These are phyloP conservation scores for Parotia lawesii DNA, from an alignment of 2,113 vertebrate species.

Conservation along the genomic window DNA sequence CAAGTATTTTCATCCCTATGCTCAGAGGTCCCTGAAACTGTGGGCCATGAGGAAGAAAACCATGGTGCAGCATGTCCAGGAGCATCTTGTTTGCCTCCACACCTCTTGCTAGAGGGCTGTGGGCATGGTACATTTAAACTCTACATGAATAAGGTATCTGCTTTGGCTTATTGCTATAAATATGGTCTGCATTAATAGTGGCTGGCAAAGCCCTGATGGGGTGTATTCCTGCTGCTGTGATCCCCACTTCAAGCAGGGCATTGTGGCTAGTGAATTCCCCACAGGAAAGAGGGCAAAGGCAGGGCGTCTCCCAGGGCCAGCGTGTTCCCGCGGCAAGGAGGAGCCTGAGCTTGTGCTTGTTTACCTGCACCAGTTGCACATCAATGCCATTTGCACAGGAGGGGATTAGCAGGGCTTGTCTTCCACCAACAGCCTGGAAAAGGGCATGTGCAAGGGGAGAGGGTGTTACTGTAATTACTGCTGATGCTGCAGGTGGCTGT, in stretches of 20 bases:
- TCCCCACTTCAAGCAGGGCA: not conserved
- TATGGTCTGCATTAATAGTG: not conserved
- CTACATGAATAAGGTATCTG: not conserved
- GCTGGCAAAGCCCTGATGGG: not conserved
- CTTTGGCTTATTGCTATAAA: not conserved
- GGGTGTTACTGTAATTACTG: not conserved
- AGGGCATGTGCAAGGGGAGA: not conserved
- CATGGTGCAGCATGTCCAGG: not conserved
- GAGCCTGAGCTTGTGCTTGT: not conserved
- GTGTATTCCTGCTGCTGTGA: not conserved
- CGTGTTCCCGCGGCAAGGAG: accelerated
- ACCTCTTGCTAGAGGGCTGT: not conserved
- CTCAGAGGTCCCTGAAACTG: accelerated
- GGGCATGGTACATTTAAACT: not conserved
- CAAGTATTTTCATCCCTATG: not conserved
- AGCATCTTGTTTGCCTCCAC: not conserved
- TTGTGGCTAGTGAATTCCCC: not conserved
- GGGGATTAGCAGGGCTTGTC: not conserved
- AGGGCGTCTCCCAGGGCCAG: not conserved
- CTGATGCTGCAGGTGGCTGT: not conserved
- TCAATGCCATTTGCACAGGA: not conserved
- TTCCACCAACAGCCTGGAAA: not conserved
- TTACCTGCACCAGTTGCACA: not conserved
- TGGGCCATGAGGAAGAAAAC: not conserved
- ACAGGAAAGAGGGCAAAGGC: conserved; percentile 15